Evolutionary conservation across 1,140 invertebrate species (phyloP).

Genomic region (Drosophila chauvacae): DNA sequence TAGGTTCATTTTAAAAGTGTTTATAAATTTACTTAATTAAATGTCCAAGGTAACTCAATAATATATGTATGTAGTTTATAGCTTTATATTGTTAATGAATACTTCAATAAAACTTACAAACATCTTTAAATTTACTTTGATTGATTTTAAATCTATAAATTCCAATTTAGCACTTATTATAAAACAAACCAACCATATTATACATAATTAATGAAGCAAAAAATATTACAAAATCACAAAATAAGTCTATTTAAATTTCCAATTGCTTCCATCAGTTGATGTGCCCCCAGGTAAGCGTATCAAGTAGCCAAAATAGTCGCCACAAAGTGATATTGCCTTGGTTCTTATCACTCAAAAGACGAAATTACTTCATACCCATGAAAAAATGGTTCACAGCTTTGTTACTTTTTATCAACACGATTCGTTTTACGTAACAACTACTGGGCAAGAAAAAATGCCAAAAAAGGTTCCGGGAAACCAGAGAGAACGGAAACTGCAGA

Average conservation of each 20-base stretch:
- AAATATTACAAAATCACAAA: not conserved
- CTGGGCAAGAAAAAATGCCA: conserved; percentile 16
- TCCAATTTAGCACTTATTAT: too few species aligned
- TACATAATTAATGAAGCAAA: not conserved
- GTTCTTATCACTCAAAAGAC: conserved; percentile 32
- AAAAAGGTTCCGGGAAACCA: conserved; percentile 17
- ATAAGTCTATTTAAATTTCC: too few species aligned
- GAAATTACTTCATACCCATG: conserved; percentile 47
- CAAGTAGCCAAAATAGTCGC: conserved; percentile 11
- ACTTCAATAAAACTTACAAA: too few species aligned
- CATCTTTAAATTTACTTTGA: too few species aligned
- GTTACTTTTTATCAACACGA: conserved; percentile 48
- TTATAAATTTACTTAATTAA: too few species aligned
- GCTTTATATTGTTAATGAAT: too few species aligned
- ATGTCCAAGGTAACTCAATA: not conserved
- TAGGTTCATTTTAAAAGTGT: not conserved
- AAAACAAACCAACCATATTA: too few species aligned
- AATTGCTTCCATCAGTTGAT: not conserved
- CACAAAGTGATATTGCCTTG: conserved; percentile 21
- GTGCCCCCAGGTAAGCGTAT: conserved; percentile 22
- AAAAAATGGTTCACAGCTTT: conserved; percentile 28
- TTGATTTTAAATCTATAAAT: too few species aligned
- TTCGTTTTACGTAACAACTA: conserved; percentile 34
- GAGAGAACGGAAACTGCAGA: conserved; percentile 28
- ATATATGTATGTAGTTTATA: too few species aligned